Conservation (phyloP, 2,888 invertebrate genomes). For the Carterocephalus palaemon region DNA sequence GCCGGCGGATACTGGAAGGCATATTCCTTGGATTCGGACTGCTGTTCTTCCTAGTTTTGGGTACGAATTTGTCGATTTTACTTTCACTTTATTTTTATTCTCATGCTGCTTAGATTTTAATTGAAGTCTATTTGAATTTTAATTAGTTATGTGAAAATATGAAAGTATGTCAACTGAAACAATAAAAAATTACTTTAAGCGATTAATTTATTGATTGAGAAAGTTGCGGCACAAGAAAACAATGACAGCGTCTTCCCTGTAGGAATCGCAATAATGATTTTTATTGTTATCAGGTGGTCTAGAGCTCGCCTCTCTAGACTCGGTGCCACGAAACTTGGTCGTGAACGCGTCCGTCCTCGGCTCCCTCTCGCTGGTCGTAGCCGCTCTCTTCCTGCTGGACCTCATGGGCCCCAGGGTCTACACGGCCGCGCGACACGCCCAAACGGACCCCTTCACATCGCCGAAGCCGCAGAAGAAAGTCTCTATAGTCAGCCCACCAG, state of each 20-base stretch:
- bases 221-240: no score
- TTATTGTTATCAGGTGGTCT: constrained; percentile 76
- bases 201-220: no score
- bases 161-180: no score
- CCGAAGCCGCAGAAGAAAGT: constrained; percentile 59
- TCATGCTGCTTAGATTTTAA: no score
- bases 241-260: no score
- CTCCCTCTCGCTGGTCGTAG: constrained; percentile 81
- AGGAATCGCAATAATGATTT: constrained; percentile 15
- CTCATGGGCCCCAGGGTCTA: constrained; percentile 79
- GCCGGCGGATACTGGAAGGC: constrained; percentile 81
- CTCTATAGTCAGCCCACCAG: constrained; percentile 47
- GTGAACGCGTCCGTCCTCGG: constrained; percentile 87
- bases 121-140: no score
- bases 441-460: constrained; percentile 55
- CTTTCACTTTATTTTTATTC: constrained; percentile 3
- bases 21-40: constrained; percentile 84
- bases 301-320: constrained; percentile 84
- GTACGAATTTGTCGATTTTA: constrained; percentile 50
- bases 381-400: constrained; percentile 83
- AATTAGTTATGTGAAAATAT: no score
- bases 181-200: no score
- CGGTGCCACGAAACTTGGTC: constrained; percentile 81
- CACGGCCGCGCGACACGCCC: constrained; percentile 60
- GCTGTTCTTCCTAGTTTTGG: constrained; percentile 83